Evolutionary conservation across 2,797 vertebrate species (phyloP).

Genomic region (Glyptemys insculpta): DNA sequence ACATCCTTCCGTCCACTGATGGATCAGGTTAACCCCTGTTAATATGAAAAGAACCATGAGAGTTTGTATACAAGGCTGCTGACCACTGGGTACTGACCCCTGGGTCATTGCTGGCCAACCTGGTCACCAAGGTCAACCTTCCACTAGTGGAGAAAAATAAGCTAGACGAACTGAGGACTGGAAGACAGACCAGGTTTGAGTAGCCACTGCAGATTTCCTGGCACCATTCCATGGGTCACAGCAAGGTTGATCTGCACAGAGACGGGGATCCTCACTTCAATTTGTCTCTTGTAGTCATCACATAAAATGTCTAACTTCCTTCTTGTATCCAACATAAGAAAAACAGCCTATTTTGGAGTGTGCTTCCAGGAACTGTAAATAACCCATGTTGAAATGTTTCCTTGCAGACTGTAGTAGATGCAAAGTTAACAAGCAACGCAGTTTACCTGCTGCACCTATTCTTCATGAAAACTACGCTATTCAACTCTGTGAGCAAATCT

Average conservation of each 20-base stretch:
- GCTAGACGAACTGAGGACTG: conserved; percentile 13
- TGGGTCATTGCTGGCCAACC: not conserved
- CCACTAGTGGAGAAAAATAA: not conserved
- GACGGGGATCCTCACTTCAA: not conserved
- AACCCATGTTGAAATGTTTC: not conserved
- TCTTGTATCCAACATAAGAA: not conserved
- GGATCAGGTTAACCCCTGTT: accelerated
- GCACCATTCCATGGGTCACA: not conserved
- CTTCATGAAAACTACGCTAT: conserved; percentile 9
- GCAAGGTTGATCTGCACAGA: not conserved
- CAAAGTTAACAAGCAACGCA: not conserved
- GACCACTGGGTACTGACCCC: not conserved
- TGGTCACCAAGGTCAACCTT: not conserved
- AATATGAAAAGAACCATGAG: not conserved
- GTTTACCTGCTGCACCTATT: not conserved
- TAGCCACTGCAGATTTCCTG: not conserved
- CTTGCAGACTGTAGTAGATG: not conserved
- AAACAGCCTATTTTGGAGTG: not conserved
- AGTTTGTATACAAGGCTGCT: not conserved
- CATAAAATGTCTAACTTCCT: not conserved
- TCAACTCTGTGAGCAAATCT: not conserved
- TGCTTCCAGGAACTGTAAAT: not conserved
- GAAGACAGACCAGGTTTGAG: not conserved
- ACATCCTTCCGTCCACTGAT: not conserved
- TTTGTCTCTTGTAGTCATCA: not conserved